Evolutionary conservation across 2,888 invertebrate species (phyloP), one percentile per base, ranked within the genome.

Genomic region (Flexamia atlantica): DNA sequence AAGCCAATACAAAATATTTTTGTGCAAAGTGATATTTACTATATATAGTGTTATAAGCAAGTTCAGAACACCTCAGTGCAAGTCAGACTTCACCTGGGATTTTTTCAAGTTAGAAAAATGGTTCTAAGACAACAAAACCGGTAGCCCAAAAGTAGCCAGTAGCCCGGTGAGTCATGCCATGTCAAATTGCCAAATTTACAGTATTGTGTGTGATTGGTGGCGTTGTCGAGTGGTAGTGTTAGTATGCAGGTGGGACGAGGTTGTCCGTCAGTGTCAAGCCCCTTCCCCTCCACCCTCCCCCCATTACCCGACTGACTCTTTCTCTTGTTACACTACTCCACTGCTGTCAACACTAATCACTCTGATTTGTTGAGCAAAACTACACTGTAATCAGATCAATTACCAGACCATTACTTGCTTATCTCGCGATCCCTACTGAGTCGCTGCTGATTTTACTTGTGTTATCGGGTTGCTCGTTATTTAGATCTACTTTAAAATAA

Each of bases 101-200:
- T 36, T 9, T 36, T 36, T 36, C 9, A 36, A 36, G 36, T 36
- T 36, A 9, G 4, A 36, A 36, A 36, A 53, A 53, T 17, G 4
- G 14, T 50, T 50, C 4, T 50, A 17, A 4, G 17, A 23, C 53
- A 23, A 23, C 10, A 7, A 53, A 10, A 53, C 2, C 53, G 23
- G 53, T 20, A 10, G 53, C 23, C 53, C 53, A 53, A 23, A 53
- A 64, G 30, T 28, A 28, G 30, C 30, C 10, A 64, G 70, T 7
- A 14, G 23, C 1, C 70, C 36, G 1, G 20, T 70, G 70, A 70
- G 40, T 70, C 70, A 70, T n/a, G 32, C 36, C 70, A 70, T 70
- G 76, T 76, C 46, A 10, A 76, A 76, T 76, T 76, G 76, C 76
- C 76, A 76, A 76, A 76, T 76, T 76, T 46, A 42, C 76, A 46